Evolutionary conservation across 1,140 invertebrate genomes (phyloP), one percentile per base, ranked within the genome.

Genomic region (Platyura marginata): DNA sequence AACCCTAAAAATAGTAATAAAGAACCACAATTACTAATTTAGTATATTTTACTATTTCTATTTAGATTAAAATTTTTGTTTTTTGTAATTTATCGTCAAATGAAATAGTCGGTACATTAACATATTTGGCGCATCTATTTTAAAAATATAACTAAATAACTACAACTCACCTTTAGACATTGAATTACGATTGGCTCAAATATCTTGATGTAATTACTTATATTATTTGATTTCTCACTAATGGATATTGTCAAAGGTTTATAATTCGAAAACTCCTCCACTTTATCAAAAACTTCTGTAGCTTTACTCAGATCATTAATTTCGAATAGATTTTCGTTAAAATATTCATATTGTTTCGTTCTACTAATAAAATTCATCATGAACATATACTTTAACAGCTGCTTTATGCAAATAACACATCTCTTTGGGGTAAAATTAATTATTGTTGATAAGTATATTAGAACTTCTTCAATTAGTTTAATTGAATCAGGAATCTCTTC

Each of bases 101-200:
- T n/a, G n/a, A n/a, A n/a, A n/a, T n/a, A n/a, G n/a, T n/a, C n/a
- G n/a, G n/a, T n/a, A n/a, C n/a, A n/a, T n/a, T n/a, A n/a, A n/a
- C n/a, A n/a, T n/a, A n/a, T n/a, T n/a, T n/a, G n/a, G n/a, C n/a
- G n/a, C n/a, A n/a, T n/a, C n/a, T n/a, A n/a, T n/a, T n/a, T n/a
- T n/a, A 3, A 19, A 5, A 38, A 20, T 18, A 18, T 18, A 18
- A 37, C 44, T 13, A 13, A 5, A 44, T 44, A 39, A 44, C 43
- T 18, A 47, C 22, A 38, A 21, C 52, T 57, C 61, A 75, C 73
- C 61, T 75, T 77, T 48, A 83, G 58, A 35, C 79, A 77, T 56
- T 82, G 81, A 46, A 90, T 86, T n/a, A 91, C 85, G 62, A 90
- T 73, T 1, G 83, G 79, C 57, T 91, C 85, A 65, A 91, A 90